Evolutionary conservation across 1,140 invertebrate genomes (phyloP), one percentile per base, ranked within the genome.

Genomic region (Himalopsyche phryganea): DNA sequence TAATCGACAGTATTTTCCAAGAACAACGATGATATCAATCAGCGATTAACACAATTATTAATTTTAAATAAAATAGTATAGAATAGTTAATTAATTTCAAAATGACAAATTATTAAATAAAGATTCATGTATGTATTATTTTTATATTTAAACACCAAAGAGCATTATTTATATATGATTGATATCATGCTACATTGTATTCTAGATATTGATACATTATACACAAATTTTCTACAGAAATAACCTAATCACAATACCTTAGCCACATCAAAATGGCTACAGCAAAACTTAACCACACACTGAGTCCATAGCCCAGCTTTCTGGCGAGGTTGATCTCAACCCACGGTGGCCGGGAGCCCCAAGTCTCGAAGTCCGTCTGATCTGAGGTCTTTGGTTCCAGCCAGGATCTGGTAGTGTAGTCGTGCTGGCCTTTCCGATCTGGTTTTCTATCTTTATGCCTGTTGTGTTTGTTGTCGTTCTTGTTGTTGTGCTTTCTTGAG

Each of bases 371-470:
- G 15, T 63, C 61, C 6, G 47, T 59, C 1, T 50, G 52, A 36
- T 63, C 61, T 5, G 61, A 57, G 9, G 46, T 35, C 36, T 49
- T 62, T 6, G 38, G 18, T 13, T 62, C 60, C 55, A 58, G 53
- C 61, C 61, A 63, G 19, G 61, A 59, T 23, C 56, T 58, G 2
- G 61, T 63, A 18, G 55, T 63, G 38, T 46, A 28, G 38, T 63
- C 61, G 41, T 38, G 45, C 17, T 48, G 46, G 2, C 61, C 56
- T 51, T 53, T 62, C 49, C 53, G 48, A 7, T 61, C 60, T 11
- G 36, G 54, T 38, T 62, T 62, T 38, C 60, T 58, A 6, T 56
- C 56, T 32, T 51, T 58, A 23, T 62, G 42, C 17, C 48, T 49
- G 18, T 58, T 62, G 47, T 63, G 55, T 33, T 57, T 55, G 35